Evolutionary conservation across 2,888 invertebrate species (phyloP), one percentile per base, ranked within the genome.

Genomic region (Lochmaea crataegi): DNA sequence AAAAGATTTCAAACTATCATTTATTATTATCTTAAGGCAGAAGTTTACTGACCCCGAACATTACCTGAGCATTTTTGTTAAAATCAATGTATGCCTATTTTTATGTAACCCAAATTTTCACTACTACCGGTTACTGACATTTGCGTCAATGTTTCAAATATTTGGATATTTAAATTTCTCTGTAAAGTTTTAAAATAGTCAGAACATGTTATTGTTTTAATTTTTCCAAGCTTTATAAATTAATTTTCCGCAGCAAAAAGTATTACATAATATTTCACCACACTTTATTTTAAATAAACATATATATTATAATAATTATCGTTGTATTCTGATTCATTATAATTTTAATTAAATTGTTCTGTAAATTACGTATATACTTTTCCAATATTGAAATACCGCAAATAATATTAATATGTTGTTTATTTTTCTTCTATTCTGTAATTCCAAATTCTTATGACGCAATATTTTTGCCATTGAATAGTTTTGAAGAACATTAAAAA

Each of bases 51-150:
- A 68, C 68, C 68, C 38, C 60, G 41, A n/a, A 51, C 60, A 22
- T 65, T 60, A 68, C 60, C 68, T 60, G 68, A 51, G 60, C 3
- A 38, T 26, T 68, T 68, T 60, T 61, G 56, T 60, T 60, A 60
- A 60, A 48, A 68, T 32, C 38, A 60, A 60, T 61, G 42, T 68
- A 45, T 12, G 42, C 58, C 53, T 68, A 68, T 68, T 68, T 68
- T 68, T 60, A 68, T 51, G 41, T 68, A 68, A 68, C 60, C 68
- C 45, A 60, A 68, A 68, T 68, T 68, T 60, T 60, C 45, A 45
- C 58, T n/a, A 67, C 66, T 66, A 66, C 66, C 66, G 66, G 57
- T 0, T 57, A 57, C 66, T 67, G 53, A 53, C 53, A 53, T 53
- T 53, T n/a, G n/a, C 45, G 45, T 4, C 45, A 45, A 51, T 51